Base-by-base conservation (phyloP, 2,113 vertebrate genomes). In the Bathybates hornii region DNA sequence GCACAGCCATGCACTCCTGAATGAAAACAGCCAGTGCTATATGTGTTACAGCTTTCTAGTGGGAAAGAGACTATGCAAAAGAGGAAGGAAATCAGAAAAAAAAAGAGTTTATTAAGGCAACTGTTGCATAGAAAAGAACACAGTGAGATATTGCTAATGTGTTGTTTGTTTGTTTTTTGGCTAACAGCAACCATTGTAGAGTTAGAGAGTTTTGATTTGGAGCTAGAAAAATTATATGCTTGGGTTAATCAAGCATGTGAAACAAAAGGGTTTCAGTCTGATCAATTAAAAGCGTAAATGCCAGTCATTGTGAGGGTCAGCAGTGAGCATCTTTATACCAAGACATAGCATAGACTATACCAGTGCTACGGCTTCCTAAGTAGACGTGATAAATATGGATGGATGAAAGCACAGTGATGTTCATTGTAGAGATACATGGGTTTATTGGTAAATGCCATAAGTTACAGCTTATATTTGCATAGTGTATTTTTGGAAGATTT, bases 11-110 rank as follows among this genome's bases (percentile, higher is more conserved):
- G 85, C 89, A 89, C 88, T 88, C 50, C 57, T 43, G 80, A 84
- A 63, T 89, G 88, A 89, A 89, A 94, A 85, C 80, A 89, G 41
- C 84, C 80, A 83, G 85, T 86, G 86, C 89, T 92, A 57, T 32
- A 91, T 79, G 73, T 86, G 48, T 87, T 82, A 82, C 11, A 76
- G 90, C 85, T 84, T 82, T 90, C 76, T 38, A 76, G 85, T 29
- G 17, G 59, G 83, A 86, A 82, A 73, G 61, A 83, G 53, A 36
- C 10, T 9, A 81, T 29, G 48, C 17, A 84, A 57, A 78, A 63
- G 21, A 17, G 21, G 9, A 43, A 73, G 41, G 43, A 85, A 82
- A 87, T 82, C 71, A 50, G 52, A 11, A 34, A 68, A 57, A 27
- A 50, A 54, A 59, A 81, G 4, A 36, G 13, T 48, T 81, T 36